Evolutionary conservation across 2,888 invertebrate species (phyloP).

Genomic region (Branchinecta sandiegonensis): DNA sequence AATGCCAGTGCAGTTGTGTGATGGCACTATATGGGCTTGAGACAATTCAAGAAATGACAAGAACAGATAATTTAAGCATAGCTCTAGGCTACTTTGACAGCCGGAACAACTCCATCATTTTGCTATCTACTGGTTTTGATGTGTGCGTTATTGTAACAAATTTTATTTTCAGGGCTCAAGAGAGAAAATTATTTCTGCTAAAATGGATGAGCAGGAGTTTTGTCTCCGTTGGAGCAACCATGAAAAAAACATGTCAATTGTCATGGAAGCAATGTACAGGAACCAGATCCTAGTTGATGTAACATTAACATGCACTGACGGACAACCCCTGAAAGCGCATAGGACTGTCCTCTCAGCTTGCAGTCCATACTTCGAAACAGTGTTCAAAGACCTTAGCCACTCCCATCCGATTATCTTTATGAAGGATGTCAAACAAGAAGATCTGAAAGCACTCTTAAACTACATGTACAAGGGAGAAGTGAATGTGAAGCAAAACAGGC

Average conservation of each 20-base stretch:
- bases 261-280: not conserved
- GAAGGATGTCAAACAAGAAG: constrained; percentile 15
- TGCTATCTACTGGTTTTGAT: no score
- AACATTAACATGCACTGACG: constrained; percentile 8
- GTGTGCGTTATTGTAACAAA: no score
- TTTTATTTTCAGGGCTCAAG: no score
- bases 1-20: no score
- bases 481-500: constrained; percentile 10
- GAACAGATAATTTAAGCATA: no score
- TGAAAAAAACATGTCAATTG: constrained; percentile 8
- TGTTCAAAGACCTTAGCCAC: not conserved
- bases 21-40: no score
- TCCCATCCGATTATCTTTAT: constrained; percentile 4
- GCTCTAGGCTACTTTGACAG: no score
- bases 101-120: no score
- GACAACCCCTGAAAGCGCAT: constrained; percentile 1
- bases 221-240: constrained; percentile 14
- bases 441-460: not conserved
- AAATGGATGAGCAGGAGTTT: constrained; percentile 4
- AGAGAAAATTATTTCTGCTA: no score
- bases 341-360: constrained; percentile 11
- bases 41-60: no score
- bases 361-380: constrained; percentile 11
- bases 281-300: constrained; percentile 10
- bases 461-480: constrained; percentile 4